Base-by-base conservation (phyloP, 1,140 invertebrate genomes). In the Drosophila miranda region DNA sequence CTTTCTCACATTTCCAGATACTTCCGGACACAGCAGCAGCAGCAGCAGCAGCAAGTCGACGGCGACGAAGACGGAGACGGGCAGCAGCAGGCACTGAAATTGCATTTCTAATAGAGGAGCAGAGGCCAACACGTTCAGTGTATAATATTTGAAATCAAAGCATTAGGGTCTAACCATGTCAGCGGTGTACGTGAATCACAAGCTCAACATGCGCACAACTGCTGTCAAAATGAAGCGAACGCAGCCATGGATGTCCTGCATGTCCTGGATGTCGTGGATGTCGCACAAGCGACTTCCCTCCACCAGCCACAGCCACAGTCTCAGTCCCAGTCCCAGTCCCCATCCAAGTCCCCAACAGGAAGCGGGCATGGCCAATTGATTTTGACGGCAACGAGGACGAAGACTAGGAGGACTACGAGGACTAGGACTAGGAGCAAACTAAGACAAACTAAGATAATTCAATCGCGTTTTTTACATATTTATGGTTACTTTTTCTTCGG, bases 111-210 rank as follows among this genome's bases (percentile, higher is more conserved):
- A 64, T 74, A 56, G 70, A 74, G 34, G 4, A 38, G 80, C 59
- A 48, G 57, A 55, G 55, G 59, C 49, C 49, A 77, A 54, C 57
- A 66, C 48, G 77, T 75, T 73, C 70, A 64, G 68, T 83, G 77
- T 89, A 90, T 89, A 90, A 90, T 90, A 90, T 90, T 90, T 90
- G 89, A 90, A 90, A 90, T 90, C 89, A 90, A 89, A 90, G 84
- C 84, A 70, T 64, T 73, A 78, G 78, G 75, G 64, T 80, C 78
- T 74, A 61, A 76, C 69, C 66, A 80, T 90, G 89, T 72, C 77
- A 60, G 58, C 48, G 74, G 50, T 51, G 54, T 53, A 56, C 56
- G 45, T 71, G 67, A 78, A 75, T 26, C 79, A 80, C 62, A 83
- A 89, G 81, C 70, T 90, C 69, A 89, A 74, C 74, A 86, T 80